Evolutionary conservation across 2,113 vertebrate genomes (phyloP).

Genomic region (Zosterops japonicus): DNA sequence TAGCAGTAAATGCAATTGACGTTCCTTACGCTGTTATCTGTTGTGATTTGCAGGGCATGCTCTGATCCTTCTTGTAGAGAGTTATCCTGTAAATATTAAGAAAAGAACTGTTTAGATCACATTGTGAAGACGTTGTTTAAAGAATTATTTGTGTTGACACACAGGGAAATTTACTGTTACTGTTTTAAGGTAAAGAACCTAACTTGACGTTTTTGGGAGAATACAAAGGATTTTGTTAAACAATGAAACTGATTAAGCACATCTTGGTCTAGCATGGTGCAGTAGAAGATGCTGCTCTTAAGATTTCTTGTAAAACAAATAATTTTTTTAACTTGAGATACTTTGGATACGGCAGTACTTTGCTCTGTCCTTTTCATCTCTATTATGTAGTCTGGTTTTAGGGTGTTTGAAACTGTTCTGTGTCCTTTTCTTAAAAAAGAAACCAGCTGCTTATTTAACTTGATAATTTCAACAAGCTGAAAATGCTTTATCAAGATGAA

Average conservation of each 20-base stretch:
- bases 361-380: not conserved
- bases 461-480: not conserved
- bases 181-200: not conserved
- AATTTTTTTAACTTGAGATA: not conserved
- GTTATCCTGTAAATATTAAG: not conserved
- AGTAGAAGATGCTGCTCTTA: not conserved
- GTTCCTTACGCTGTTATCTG: fast-evolving
- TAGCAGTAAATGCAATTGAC: not conserved
- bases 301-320: not conserved
- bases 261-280: not conserved
- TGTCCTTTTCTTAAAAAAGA: not conserved
- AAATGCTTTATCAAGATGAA: not conserved
- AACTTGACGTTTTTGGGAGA: not conserved
- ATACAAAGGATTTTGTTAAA: conserved; percentile 9
- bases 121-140: not conserved
- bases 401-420: not conserved
- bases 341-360: not conserved
- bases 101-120: not conserved
- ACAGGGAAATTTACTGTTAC: not conserved
- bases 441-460: not conserved
- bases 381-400: not conserved
- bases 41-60: not conserved
- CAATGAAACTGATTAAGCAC: not conserved
- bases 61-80: not conserved
- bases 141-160: not conserved